A percentile compares a stretch with the other conserved stretches of the same genome.
Conservation (phyloP, 2,113 vertebrate genomes). For the Cyrtonyx montezumae region DNA sequence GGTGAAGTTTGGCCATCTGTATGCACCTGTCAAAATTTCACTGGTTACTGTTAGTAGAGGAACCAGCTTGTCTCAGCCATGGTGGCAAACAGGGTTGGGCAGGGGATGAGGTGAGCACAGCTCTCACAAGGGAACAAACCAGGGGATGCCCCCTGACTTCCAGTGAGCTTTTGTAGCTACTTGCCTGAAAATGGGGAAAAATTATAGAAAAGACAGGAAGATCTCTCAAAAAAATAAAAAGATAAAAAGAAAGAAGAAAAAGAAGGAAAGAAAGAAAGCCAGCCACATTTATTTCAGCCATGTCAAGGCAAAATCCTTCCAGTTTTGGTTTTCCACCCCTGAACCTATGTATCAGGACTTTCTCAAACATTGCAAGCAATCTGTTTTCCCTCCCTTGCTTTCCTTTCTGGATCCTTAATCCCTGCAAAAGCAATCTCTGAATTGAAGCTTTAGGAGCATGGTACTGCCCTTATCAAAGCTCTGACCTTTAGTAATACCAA, state of each 20-base stretch:
- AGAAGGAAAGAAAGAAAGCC: not conserved
- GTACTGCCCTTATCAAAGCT: too few relatives aligned
- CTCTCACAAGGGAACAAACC: not conserved
- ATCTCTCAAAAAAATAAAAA: too few relatives aligned
- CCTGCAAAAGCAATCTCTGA: not conserved
- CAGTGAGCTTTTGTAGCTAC: not conserved
- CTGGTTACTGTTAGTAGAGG: not conserved
- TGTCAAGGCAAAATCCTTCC: not conserved
- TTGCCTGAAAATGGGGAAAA: not conserved
- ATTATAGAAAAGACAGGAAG: too few relatives aligned
- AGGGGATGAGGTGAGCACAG: not conserved
- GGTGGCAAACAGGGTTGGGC: not conserved
- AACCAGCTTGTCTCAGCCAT: not conserved
- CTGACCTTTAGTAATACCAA: not conserved
- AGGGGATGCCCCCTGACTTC: not conserved
- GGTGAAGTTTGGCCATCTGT: constrained; percentile 4
- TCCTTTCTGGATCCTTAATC: not conserved
- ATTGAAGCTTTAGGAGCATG: not conserved
- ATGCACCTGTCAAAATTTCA: not conserved
- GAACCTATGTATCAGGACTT: not conserved
- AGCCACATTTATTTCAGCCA: not conserved
- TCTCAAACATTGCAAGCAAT: not conserved
- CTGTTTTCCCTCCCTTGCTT: accelerated
- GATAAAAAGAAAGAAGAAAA: not conserved
- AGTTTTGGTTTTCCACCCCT: not conserved